Percentiles rank a stretch among this genome's conserved stretches.
Evolutionary conservation across 2,888 invertebrate genomes (phyloP).

Genomic region (Falcaria lacertinaria): DNA sequence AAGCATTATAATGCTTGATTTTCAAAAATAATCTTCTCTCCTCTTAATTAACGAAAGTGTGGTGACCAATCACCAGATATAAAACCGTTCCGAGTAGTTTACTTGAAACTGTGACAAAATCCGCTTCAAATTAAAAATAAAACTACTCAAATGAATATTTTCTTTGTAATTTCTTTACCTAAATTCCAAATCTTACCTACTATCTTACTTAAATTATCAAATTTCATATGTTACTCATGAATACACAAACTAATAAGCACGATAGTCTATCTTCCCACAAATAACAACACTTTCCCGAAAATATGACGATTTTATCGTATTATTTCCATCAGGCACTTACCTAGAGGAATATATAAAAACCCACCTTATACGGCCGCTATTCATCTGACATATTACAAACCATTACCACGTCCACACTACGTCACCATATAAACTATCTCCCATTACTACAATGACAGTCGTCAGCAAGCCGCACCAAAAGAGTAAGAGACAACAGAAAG

Average conservation of each 20-base stretch:
- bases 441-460: constrained; percentile 63
- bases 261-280: not conserved
- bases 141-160: too few species aligned
- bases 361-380: constrained; percentile 37
- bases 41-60: too few species aligned
- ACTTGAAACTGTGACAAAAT: too few species aligned
- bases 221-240: too few species aligned
- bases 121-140: too few species aligned
- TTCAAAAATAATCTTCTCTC: too few species aligned
- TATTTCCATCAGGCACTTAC: not conserved
- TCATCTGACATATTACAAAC: constrained; percentile 55
- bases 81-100: too few species aligned
- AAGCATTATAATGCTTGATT: too few species aligned
- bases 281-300: not conserved
- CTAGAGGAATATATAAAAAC: constrained; percentile 32
- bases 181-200: too few species aligned
- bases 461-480: constrained; percentile 36
- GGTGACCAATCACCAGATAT: too few species aligned
- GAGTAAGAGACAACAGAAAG: not conserved
- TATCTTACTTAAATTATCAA: too few species aligned
- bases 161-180: too few species aligned
- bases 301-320: not conserved
- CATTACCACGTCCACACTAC: constrained; percentile 49
- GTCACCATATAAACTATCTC: constrained; percentile 62
- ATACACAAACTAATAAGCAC: not conserved